phyloP scores from a whole-genome alignment of 2,797 vertebrate genomes.

The Sternarchorhynchus goeldii region DNA sequence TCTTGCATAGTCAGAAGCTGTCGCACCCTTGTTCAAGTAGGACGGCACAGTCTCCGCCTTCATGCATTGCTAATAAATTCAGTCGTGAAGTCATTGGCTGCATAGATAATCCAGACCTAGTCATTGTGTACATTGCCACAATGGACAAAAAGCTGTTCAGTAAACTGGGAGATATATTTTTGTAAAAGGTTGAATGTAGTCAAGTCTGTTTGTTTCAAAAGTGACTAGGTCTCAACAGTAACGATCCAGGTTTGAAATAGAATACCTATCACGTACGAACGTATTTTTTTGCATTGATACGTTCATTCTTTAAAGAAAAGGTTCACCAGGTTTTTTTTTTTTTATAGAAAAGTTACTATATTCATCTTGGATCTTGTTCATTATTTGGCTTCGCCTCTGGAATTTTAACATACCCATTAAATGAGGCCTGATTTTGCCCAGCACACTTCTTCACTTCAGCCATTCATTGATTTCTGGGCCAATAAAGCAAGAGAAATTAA shows the following conservation, averaged over 20 bases:
- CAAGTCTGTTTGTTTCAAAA: constrained; percentile 4
- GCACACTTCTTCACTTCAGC: constrained; percentile 32
- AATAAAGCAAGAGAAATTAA: neutral
- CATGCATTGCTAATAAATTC: constrained; percentile 19
- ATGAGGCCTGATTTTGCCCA: neutral
- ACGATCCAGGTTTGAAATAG: neutral
- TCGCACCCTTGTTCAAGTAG: constrained; percentile 37
- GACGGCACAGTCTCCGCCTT: neutral
- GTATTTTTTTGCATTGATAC: neutral
- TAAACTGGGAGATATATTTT: constrained; percentile 21
- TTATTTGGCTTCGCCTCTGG: neutral
- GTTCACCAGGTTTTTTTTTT: neutral
- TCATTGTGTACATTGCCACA: neutral
- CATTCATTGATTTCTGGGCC: constrained; percentile 22
- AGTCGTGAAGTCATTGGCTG: neutral
- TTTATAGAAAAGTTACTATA: neutral
- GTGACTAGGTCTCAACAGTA: neutral
- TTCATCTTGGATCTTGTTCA: neutral
- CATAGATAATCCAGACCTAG: neutral
- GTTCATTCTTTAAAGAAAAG: constrained; percentile 9
- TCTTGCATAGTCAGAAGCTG: constrained; percentile 15
- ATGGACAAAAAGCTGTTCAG: constrained; percentile 17
- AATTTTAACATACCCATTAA: neutral
- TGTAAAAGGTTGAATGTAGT: neutral
- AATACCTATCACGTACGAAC: neutral